phyloP scores from a whole-genome alignment of 2,888 invertebrate genomes.

The Nymphalis polychloros region DNA sequence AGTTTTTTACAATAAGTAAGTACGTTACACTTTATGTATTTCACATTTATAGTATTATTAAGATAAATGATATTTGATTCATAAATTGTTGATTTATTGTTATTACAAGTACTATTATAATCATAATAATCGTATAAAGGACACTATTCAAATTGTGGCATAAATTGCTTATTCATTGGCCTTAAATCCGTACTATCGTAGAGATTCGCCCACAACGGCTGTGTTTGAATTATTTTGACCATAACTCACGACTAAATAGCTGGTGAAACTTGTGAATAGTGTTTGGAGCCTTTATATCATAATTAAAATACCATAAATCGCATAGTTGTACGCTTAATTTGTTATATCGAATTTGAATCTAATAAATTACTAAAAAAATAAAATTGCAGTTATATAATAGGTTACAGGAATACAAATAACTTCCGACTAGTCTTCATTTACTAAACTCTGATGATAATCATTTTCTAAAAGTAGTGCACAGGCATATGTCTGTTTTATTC shows the following conservation, averaged over 20 bases:
- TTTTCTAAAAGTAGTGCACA: no score
- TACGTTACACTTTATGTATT: no score
- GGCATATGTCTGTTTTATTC: no score
- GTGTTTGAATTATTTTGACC: constrained; percentile 12
- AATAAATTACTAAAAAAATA: no score
- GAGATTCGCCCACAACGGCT: constrained; percentile 10
- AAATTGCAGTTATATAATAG: no score
- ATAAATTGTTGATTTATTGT: no score
- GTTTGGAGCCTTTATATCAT: not conserved
- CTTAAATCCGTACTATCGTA: constrained; percentile 5
- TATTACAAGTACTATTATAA: not conserved
- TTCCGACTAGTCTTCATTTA: no score
- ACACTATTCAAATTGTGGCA: not conserved
- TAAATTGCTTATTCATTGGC: constrained; percentile 12
- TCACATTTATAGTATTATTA: no score
- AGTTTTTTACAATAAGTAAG: no score
- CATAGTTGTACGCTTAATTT: not conserved
- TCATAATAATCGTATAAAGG: not conserved
- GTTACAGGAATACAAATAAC: no score
- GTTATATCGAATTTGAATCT: not conserved
- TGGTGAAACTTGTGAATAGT: constrained; percentile 9
- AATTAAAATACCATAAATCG: not conserved
- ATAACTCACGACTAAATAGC: constrained; percentile 6
- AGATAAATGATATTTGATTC: no score
- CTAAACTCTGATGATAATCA: no score